Conservation (phyloP, 2,113 vertebrate genomes). For the Dendropsophus ebraccatus region DNA sequence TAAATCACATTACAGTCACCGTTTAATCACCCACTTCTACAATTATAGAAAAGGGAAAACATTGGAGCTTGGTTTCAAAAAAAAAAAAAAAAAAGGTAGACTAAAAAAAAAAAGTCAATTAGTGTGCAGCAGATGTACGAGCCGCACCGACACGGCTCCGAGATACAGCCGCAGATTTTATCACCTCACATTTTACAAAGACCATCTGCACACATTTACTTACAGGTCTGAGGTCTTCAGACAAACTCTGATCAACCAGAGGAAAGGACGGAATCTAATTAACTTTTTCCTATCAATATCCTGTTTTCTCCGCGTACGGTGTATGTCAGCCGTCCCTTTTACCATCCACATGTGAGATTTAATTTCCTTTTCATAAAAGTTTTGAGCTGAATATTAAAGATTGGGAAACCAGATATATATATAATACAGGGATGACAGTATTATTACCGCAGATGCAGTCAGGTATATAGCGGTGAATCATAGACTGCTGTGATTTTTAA, state of each 20-base stretch:
- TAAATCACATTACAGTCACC: constrained; percentile 69
- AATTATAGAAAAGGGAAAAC: constrained; percentile 66
- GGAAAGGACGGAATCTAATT: constrained; percentile 68
- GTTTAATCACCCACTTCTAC: constrained; percentile 62
- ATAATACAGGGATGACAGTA: background rate
- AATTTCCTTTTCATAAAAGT: constrained; percentile 71
- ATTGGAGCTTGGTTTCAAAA: constrained; percentile 64
- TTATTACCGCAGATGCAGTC: background rate
- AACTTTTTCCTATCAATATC: constrained; percentile 63
- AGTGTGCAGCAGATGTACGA: constrained; percentile 66
- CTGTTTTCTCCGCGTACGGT: constrained; percentile 56
- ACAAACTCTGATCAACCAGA: constrained; percentile 62
- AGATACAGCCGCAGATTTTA: constrained; percentile 64
- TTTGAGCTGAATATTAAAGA: constrained; percentile 66
- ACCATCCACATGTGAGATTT: constrained; percentile 66
- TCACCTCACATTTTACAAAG: constrained; percentile 69
- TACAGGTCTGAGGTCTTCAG: constrained; percentile 64
- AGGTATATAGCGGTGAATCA: background rate
- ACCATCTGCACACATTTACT: constrained; percentile 68
- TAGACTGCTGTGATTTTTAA: constrained; percentile 5
- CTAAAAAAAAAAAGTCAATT: constrained; percentile 69
- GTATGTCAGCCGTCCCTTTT: constrained; percentile 53
- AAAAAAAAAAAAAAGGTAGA: constrained; percentile 60
- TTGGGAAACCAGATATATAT: constrained; percentile 44
- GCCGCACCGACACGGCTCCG: constrained; percentile 61